These are phyloP conservation scores for Tetheella fluctuosa DNA, from an alignment of 2,888 invertebrate genomes.

Conservation along the genomic window DNA sequence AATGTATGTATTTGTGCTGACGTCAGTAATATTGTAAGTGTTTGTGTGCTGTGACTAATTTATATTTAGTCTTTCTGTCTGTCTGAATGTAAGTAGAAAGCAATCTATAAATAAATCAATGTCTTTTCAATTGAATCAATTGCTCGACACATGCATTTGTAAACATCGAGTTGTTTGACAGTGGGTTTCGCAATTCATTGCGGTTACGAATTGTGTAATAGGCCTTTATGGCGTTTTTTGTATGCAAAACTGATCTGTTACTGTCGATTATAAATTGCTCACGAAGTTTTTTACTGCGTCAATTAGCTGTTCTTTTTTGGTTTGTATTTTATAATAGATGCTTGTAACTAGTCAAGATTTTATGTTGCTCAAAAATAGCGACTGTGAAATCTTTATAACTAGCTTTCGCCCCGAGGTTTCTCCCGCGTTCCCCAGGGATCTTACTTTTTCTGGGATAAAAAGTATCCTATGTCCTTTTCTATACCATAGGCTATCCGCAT, in stretches of 20 bases:
- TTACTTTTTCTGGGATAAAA: no score
- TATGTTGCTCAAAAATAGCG: background rate
- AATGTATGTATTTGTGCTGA: no score
- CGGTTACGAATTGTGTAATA: background rate
- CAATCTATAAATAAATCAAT: background rate
- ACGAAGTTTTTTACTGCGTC: background rate
- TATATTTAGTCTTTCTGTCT: background rate
- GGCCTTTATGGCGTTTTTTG: background rate
- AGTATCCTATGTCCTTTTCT: no score
- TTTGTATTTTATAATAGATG: background rate
- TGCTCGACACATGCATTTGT: background rate
- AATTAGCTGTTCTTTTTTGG: background rate
- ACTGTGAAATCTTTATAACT: background rate
- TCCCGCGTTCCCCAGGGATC: no score
- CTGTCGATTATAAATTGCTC: background rate
- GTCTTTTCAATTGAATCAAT: background rate
- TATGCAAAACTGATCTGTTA: background rate
- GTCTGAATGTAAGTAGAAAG: background rate
- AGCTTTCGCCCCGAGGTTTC: no score
- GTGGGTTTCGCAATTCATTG: background rate
- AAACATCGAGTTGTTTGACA: conserved; percentile 7
- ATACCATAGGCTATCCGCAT: no score
- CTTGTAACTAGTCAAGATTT: background rate
- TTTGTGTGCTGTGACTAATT: no score
- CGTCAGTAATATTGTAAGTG: no score